phyloP scores from a whole-genome alignment of 2,113 vertebrate species.

The Delphinapterus leucas region DNA sequence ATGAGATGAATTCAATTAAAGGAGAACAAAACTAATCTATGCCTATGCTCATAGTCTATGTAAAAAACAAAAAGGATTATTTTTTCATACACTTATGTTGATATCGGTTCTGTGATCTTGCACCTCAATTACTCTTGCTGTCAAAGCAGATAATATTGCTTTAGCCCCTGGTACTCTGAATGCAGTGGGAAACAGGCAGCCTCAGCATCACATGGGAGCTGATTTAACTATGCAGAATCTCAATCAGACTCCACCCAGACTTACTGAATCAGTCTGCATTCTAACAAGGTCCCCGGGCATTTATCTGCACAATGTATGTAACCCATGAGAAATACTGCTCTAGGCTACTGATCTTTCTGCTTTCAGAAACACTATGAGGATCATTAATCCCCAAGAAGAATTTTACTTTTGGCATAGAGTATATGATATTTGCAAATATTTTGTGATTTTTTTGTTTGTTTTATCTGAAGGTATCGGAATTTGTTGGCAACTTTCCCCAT shows the following conservation, averaged over 20 bases:
- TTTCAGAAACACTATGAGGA: neutral
- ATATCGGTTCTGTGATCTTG: neutral
- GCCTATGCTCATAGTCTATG: neutral
- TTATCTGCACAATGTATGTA: neutral
- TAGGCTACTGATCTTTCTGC: neutral
- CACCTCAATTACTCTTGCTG: constrained; percentile 2
- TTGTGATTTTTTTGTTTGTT: neutral
- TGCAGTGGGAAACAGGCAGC: neutral
- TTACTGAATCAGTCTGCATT: neutral
- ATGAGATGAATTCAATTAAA: constrained; percentile 53
- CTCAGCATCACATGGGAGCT: neutral
- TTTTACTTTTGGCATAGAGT: neutral
- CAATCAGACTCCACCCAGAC: neutral
- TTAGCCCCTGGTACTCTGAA: neutral
- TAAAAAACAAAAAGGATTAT: neutral
- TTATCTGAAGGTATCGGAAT: neutral
- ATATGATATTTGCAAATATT: neutral
- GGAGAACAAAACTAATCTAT: constrained; percentile 27
- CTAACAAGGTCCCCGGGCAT: neutral
- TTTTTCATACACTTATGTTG: neutral
- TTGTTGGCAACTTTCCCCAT: neutral
- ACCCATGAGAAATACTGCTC: neutral
- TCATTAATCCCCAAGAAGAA: neutral
- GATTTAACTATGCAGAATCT: neutral
- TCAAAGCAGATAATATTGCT: neutral